Evolutionary conservation across 2,888 invertebrate species (phyloP).

Genomic region (Blastobasis adustella): DNA sequence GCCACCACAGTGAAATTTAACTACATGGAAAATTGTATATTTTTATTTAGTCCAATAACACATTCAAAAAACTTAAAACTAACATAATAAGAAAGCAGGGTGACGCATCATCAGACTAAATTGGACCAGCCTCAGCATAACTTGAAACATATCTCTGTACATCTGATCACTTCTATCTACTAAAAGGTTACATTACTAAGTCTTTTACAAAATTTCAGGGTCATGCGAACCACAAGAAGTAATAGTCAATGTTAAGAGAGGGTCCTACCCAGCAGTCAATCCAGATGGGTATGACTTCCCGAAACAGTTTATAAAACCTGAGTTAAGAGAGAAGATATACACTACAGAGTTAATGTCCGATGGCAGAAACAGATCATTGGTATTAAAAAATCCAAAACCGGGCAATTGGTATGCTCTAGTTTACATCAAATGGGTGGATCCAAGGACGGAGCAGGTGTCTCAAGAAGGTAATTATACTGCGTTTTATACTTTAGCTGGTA

Average conservation of each 20-base stretch:
- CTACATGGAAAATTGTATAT: no score
- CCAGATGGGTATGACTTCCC: constrained; percentile 88
- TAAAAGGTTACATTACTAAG: no score
- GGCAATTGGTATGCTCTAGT: constrained; percentile 88
- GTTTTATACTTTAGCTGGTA: no score
- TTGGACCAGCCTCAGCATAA: no score
- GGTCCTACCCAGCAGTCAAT: constrained; percentile 87
- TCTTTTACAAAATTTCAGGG: constrained; percentile 40
- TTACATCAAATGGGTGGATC: constrained; percentile 86
- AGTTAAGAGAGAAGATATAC: constrained; percentile 63
- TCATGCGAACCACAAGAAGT: constrained; percentile 78
- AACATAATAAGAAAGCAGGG: no score
- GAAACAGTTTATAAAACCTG: constrained; percentile 73
- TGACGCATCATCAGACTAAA: no score
- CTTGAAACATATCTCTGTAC: no score
- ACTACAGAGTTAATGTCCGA: constrained; percentile 77
- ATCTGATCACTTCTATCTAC: no score
- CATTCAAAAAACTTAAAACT: no score
- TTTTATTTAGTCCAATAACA: no score
- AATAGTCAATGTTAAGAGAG: constrained; percentile 83
- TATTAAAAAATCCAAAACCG: constrained; percentile 78
- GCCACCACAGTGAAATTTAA: no score
- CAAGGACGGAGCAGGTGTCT: constrained; percentile 79
- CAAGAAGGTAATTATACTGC: constrained; percentile 78
- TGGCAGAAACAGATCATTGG: constrained; percentile 73